A percentile compares a stretch with the other conserved stretches of the same genome.
phyloP scores from a whole-genome alignment of 2,797 vertebrate genomes.

The Oryzias dopingdopingensis region DNA sequence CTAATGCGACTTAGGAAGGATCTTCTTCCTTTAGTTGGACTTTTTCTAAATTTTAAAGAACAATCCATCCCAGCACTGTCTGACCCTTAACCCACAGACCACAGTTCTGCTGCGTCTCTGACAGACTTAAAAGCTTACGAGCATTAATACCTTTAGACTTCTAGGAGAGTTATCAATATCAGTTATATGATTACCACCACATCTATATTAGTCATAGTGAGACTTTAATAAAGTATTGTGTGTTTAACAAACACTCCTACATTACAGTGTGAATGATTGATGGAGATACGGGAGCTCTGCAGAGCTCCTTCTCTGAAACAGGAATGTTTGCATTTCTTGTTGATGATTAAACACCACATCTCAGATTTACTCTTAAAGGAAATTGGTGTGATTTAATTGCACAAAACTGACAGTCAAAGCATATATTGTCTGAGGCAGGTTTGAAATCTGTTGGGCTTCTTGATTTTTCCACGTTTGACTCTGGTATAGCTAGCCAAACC shows the following conservation, averaged over 20 bases:
- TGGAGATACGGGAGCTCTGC: neutral
- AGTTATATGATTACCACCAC: slow-evolving; percentile 1
- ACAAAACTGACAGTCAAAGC: neutral
- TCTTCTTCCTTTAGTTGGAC: slow-evolving; percentile 20
- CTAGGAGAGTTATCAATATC: slow-evolving; percentile 2
- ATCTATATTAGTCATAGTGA: slow-evolving; percentile 13
- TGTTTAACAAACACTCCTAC: neutral
- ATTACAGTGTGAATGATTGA: neutral
- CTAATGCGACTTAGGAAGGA: neutral
- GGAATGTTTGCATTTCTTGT: neutral
- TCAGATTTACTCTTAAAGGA: neutral
- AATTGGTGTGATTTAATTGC: too few species aligned
- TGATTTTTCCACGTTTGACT: slow-evolving; percentile 29
- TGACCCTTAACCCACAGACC: slow-evolving; percentile 16
- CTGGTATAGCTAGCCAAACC: slow-evolving; percentile 50
- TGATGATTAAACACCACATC: neutral
- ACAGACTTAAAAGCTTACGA: slow-evolving; percentile 7
- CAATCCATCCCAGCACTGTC: slow-evolving; percentile 18
- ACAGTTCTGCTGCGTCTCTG: neutral
- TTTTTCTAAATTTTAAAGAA: slow-evolving; percentile 25
- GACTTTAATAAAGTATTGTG: slow-evolving; percentile 7
- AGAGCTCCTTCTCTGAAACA: neutral
- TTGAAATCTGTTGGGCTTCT: slow-evolving; percentile 28
- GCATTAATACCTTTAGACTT: slow-evolving; percentile 3
- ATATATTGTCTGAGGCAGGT: slow-evolving; percentile 11